A percentile compares a stretch with the other conserved stretches of the same genome.
Conservation (phyloP, 2,888 invertebrate genomes). For the Melinopterus prodromus region DNA sequence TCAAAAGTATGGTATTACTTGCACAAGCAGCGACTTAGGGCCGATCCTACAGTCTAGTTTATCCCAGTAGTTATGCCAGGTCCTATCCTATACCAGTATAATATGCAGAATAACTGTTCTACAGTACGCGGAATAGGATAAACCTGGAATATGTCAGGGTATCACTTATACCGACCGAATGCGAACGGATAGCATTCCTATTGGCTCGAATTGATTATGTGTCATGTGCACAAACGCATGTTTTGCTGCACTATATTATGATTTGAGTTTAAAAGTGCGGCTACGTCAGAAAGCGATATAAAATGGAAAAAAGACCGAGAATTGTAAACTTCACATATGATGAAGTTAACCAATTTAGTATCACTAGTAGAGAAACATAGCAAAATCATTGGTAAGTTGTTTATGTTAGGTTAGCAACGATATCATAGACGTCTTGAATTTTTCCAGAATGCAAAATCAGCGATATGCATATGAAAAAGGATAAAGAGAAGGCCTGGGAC, state of each 20-base stretch:
- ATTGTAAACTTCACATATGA: neutral
- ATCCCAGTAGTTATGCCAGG: neutral
- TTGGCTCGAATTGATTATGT: neutral
- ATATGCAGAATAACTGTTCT: neutral
- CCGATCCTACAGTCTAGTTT: neutral
- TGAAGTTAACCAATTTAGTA: neutral
- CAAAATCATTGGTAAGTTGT: neutral
- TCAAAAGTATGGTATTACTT: constrained; percentile 54
- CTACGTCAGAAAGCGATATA: neutral
- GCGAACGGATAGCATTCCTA: neutral
- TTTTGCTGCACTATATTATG: neutral
- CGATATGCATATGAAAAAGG: neutral
- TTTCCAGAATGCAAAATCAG: neutral
- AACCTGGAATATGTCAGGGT: neutral
- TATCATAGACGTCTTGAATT: neutral
- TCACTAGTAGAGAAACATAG: neutral
- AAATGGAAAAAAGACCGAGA: neutral
- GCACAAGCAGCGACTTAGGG: constrained; percentile 53
- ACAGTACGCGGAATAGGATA: neutral
- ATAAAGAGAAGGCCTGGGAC: neutral
- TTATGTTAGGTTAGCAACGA: neutral
- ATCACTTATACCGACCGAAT: neutral
- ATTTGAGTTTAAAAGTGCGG: neutral
- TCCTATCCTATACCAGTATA: neutral
- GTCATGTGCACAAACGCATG: neutral